Evolutionary conservation across 2,888 invertebrate species (phyloP).

Genomic region (Camponotus fellah): DNA sequence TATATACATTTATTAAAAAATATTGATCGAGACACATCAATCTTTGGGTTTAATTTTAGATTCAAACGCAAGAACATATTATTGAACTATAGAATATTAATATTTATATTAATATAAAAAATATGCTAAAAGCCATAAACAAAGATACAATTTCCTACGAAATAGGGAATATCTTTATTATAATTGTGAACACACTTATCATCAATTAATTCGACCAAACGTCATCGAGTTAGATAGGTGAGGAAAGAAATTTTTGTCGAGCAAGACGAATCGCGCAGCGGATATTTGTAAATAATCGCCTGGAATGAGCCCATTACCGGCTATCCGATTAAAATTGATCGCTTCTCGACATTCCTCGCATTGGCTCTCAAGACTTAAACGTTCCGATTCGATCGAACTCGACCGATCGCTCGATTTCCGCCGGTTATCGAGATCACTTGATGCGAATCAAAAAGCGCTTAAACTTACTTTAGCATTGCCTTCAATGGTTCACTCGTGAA

Average conservation of each 20-base stretch:
- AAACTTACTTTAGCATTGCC: conserved; percentile 41
- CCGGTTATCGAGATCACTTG: conserved; percentile 21
- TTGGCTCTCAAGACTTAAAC: not conserved
- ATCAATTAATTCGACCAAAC: not conserved
- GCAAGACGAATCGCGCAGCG: not conserved
- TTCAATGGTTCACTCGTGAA: not conserved
- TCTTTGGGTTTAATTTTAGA: not conserved
- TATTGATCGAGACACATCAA: not conserved
- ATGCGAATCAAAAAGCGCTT: conserved; percentile 56
- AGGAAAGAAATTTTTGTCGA: not conserved
- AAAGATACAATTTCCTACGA: not conserved
- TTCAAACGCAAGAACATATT: not conserved
- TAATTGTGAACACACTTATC: conserved; percentile 3
- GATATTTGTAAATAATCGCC: conserved; percentile 19
- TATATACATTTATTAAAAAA: conserved; percentile 11
- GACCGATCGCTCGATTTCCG: conserved; percentile 27
- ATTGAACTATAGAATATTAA: not conserved
- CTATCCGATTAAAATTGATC: conserved; percentile 33
- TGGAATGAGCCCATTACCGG: conserved; percentile 11
- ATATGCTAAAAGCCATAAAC: not conserved
- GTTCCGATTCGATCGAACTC: conserved; percentile 23
- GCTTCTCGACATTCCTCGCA: not conserved
- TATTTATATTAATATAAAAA: conserved; percentile 1
- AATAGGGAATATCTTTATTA: not conserved
- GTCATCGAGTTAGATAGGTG: not conserved